Base-by-base conservation (phyloP, 2,888 invertebrate species). In the Nymphalis c-album region DNA sequence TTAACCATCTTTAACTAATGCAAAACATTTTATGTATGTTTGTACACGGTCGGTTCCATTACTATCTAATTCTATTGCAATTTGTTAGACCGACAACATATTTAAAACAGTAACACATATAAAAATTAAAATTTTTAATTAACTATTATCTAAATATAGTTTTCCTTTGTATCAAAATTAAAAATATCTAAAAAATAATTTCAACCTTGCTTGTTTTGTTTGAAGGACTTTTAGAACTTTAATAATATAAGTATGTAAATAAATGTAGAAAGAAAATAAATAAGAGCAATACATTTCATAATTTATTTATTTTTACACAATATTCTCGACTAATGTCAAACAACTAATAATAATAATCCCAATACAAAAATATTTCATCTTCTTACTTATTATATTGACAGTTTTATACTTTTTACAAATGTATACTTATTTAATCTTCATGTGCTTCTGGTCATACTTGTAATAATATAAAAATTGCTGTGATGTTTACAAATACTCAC, bases 361-460 rank as follows among this genome's bases (percentile, higher is more conserved):
- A 84, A 92, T 92, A 92, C 85, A 92, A 92, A 92, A 92, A 92
- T 92, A 92, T 88, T 86, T 90, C 84, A 84, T 91, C 85, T 91
- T 79, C 86, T 90, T 88, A 90, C 79, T 77, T 76, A 81, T 85
- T 85, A 84, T 88, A 87, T 86, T 87, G 89, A 90, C 88, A 88
- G 79, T 75, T 85, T 83, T 85, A 81, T 82, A 82, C 80, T 87
- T 85, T 86, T 84, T 86, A 88, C 87, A 87, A 79, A 81, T 77
- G 71, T 78, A 77, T 74, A 76, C 68, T 74, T 74, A 76, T 70
- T 68, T 64, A 70, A 71, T 76, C 72, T 80, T 80, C 78, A 75
- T 78, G 76, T 79, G 74, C 71, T 77, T 76, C 77, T 78, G 76
- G 74, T 75, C 77, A 73, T 71, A 76, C 13, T 55, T 55, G 74